Evolutionary conservation across 2,113 vertebrate genomes (phyloP).

Genomic region (Neotoma lepida): DNA sequence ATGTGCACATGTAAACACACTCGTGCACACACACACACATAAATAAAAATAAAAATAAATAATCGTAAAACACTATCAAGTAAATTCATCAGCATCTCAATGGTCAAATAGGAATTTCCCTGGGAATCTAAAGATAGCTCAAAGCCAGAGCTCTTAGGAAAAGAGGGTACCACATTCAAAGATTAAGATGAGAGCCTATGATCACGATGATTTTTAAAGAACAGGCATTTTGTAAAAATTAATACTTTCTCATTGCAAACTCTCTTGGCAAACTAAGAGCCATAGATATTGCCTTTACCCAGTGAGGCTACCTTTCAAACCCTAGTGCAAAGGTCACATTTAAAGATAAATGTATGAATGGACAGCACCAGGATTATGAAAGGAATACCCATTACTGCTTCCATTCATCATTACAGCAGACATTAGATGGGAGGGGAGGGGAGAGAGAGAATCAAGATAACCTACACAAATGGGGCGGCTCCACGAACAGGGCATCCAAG

Average conservation of each 20-base stretch:
- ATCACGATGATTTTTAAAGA: constrained; percentile 44
- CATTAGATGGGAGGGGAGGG: neutral
- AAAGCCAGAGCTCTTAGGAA: constrained; percentile 32
- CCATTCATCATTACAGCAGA: neutral
- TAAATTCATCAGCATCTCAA: constrained; percentile 35
- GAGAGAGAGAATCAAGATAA: neutral
- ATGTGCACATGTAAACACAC: neutral
- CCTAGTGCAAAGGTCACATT: neutral
- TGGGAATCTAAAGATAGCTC: constrained; percentile 45
- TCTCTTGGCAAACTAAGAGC: neutral
- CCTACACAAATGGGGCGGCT: neutral
- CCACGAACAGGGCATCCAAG: neutral
- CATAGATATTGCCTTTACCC: neutral
- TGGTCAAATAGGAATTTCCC: constrained; percentile 18
- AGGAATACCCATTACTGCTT: neutral
- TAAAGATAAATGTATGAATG: neutral
- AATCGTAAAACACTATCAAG: neutral
- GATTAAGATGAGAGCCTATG: constrained; percentile 16
- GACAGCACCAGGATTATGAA: neutral
- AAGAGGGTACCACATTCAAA: constrained; percentile 14
- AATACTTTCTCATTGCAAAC: constrained; percentile 35
- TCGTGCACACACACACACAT: too few relatives aligned
- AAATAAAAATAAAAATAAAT: too few relatives aligned
- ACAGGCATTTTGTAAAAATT: constrained; percentile 40
- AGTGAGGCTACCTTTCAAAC: constrained; percentile 42